These are phyloP conservation scores for Drosophila sproati DNA, from an alignment of 1,140 invertebrate genomes.

Conservation along the genomic window DNA sequence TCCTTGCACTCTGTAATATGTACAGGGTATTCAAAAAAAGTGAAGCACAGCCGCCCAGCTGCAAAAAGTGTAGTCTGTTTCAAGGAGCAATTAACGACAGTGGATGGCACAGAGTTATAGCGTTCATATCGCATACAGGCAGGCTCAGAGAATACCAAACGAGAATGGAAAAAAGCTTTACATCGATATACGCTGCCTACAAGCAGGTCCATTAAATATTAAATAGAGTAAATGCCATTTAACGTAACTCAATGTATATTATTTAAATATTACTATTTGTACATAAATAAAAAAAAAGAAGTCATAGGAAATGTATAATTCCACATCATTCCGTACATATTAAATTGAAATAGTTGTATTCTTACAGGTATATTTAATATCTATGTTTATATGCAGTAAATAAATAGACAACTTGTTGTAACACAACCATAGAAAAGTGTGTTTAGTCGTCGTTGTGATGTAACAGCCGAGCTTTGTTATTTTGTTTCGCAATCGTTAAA, in stretches of 20 bases:
- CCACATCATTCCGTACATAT: too few species aligned
- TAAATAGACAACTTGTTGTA: background rate
- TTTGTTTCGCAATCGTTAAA: constrained; percentile 66
- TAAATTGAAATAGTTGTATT: too few species aligned
- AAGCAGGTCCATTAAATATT: background rate
- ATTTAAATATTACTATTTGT: too few species aligned
- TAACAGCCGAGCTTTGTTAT: background rate
- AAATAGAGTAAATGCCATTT: background rate
- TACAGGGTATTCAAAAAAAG: constrained; percentile 29
- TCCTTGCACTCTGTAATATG: background rate
- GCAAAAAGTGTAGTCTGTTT: constrained; percentile 75
- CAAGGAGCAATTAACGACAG: constrained; percentile 82
- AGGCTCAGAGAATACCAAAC: constrained; percentile 26
- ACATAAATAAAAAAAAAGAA: too few species aligned
- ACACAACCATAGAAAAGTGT: constrained; percentile 1
- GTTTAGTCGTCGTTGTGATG: constrained; percentile 4
- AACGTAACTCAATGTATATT: too few species aligned
- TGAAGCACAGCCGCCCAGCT: constrained; percentile 32
- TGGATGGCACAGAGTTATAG: constrained; percentile 74
- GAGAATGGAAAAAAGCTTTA: constrained; percentile 17
- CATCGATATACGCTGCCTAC: constrained; percentile 21
- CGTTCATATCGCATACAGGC: constrained; percentile 68
- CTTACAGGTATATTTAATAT: too few species aligned
- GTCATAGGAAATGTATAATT: too few species aligned
- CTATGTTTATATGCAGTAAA: background rate